phyloP scores from a whole-genome alignment of 2,888 invertebrate genomes.

The Phaonia tiefii region DNA sequence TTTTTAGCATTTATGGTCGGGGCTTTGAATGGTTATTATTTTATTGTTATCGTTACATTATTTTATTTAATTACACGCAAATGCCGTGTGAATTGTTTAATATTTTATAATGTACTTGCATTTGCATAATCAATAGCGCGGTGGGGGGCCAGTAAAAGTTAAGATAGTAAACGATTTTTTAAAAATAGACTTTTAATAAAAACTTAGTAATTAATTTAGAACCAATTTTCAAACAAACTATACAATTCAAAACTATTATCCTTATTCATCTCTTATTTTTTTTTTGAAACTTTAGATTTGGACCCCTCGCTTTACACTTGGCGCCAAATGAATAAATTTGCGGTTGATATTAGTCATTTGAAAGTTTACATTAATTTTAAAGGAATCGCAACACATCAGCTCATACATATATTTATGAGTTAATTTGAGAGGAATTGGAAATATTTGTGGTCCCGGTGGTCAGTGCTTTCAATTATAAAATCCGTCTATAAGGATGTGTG shows the following conservation, averaged over 20 bases:
- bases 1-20: neutral
- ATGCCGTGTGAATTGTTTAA: slow-evolving; percentile 40
- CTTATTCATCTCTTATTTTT: too few species aligned
- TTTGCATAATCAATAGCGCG: slow-evolving; percentile 20
- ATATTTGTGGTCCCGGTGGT: slow-evolving; percentile 25
- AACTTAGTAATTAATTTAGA: too few species aligned
- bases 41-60: slow-evolving; percentile 40
- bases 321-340: slow-evolving; percentile 5
- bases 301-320: neutral
- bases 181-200: too few species aligned
- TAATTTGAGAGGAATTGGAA: too few species aligned
- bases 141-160: slow-evolving; percentile 4
- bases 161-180: too few species aligned
- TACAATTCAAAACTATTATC: too few species aligned
- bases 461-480: slow-evolving; percentile 27
- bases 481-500: too few species aligned
- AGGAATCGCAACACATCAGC: neutral
- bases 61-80: slow-evolving; percentile 42
- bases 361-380: slow-evolving; percentile 26
- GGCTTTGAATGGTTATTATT: slow-evolving; percentile 30
- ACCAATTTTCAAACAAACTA: too few species aligned
- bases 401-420: too few species aligned
- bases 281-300: too few species aligned
- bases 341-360: slow-evolving; percentile 14
- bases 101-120: slow-evolving; percentile 35